Evolutionary conservation across 2,113 vertebrate species (phyloP).

Genomic region (Sylvia atricapilla): DNA sequence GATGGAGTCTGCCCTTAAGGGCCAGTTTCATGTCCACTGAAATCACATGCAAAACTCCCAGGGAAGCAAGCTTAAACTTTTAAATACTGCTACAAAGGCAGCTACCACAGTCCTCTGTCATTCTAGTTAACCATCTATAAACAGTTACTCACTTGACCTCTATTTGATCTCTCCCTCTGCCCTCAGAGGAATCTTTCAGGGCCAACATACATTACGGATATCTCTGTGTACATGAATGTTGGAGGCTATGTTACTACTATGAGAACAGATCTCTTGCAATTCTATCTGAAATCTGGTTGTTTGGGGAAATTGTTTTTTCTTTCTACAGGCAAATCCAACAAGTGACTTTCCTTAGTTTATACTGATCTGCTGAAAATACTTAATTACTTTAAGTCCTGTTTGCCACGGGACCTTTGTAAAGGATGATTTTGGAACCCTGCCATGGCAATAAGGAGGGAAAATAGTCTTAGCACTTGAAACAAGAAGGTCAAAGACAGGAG

Average conservation of each 20-base stretch:
- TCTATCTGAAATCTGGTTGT: background rate
- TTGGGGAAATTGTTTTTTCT: background rate
- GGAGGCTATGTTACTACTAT: background rate
- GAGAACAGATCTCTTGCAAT: background rate
- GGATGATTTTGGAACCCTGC: background rate
- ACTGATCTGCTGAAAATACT: background rate
- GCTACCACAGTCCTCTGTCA: conserved; percentile 45
- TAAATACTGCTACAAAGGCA: conserved; percentile 23
- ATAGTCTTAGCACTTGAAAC: background rate
- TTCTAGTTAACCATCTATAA: conserved; percentile 57
- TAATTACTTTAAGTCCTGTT: background rate
- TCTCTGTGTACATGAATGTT: background rate
- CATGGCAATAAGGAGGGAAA: background rate
- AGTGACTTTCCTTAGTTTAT: background rate
- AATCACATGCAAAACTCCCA: conserved; percentile 12
- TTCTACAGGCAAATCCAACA: background rate
- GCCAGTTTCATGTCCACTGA: background rate
- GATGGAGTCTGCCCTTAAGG: conserved; percentile 8
- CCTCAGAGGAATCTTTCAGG: conserved; percentile 41
- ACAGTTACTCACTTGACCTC: conserved; percentile 61
- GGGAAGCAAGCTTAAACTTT: conserved; percentile 26
- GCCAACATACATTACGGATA: conserved; percentile 28
- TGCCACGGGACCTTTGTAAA: background rate
- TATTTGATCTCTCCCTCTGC: conserved; percentile 47
- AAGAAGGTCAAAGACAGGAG: background rate